phyloP scores from a whole-genome alignment of 2,888 invertebrate species.

The Lapara coniferarum region DNA sequence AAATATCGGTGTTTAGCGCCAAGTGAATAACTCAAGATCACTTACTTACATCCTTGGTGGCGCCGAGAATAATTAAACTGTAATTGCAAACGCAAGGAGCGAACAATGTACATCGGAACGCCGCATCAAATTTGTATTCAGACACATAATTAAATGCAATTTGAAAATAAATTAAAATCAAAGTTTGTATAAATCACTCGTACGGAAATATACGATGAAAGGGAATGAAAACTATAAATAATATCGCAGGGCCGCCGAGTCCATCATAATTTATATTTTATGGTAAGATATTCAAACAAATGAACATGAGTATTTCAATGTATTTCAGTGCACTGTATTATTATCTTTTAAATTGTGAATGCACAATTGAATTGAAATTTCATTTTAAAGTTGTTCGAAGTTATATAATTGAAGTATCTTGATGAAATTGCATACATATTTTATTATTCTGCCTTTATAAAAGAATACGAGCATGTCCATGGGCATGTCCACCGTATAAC shows the following conservation, averaged over 20 bases:
- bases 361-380: too few species aligned
- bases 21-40: conserved; percentile 53
- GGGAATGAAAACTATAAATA: conserved; percentile 26
- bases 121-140: conserved; percentile 40
- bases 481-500: too few species aligned
- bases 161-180: conserved; percentile 52
- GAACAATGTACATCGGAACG: conserved; percentile 44
- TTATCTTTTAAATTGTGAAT: neutral
- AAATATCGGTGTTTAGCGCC: neutral
- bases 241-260: conserved; percentile 26
- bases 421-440: too few species aligned
- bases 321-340: neutral
- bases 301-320: conserved; percentile 28
- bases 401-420: too few species aligned
- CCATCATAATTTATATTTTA: conserved; percentile 26
- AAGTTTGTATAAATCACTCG: conserved; percentile 49
- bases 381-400: too few species aligned
- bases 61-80: conserved; percentile 33
- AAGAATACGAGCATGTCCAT: too few species aligned
- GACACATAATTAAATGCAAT: conserved; percentile 51
- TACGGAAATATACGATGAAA: conserved; percentile 26
- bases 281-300: conserved; percentile 34
- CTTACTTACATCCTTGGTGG: conserved; percentile 37
- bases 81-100: conserved; percentile 37
- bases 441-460: too few species aligned